Evolutionary conservation across 2,113 vertebrate genomes (phyloP).

Genomic region (Myodes glareolus): DNA sequence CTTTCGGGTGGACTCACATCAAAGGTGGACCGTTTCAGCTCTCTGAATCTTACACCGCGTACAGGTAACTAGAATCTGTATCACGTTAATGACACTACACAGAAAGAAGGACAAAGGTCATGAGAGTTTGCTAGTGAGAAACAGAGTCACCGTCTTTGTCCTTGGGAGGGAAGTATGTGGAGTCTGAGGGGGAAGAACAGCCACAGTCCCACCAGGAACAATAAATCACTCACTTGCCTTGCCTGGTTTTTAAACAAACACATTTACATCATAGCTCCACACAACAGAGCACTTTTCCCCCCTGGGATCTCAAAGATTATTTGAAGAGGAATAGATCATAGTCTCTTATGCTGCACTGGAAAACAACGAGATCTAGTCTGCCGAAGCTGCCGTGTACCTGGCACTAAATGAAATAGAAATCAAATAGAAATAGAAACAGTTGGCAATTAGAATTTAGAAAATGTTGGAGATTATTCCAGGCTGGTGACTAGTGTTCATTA

Average conservation of each 20-base stretch:
- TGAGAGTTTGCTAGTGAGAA: slow-evolving; percentile 74
- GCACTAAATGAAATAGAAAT: slow-evolving; percentile 81
- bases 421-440: slow-evolving; percentile 79
- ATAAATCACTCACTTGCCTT: slow-evolving; percentile 75
- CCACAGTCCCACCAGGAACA: slow-evolving; percentile 78
- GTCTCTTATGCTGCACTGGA: slow-evolving; percentile 54
- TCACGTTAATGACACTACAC: slow-evolving; percentile 87
- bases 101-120: slow-evolving; percentile 84
- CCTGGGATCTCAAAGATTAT: slow-evolving; percentile 74
- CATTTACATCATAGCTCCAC: slow-evolving; percentile 78
- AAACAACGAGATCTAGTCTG: slow-evolving; percentile 37
- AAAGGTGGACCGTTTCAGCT: slow-evolving; percentile 79
- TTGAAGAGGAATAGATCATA: slow-evolving; percentile 80
- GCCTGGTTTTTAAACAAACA: slow-evolving; percentile 79
- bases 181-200: slow-evolving; percentile 69
- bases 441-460: slow-evolving; percentile 81
- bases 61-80: slow-evolving; percentile 83
- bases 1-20: slow-evolving; percentile 77
- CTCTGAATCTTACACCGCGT: slow-evolving; percentile 82
- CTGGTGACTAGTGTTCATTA: slow-evolving; percentile 83
- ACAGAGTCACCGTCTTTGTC: slow-evolving; percentile 74
- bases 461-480: slow-evolving; percentile 77
- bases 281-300: slow-evolving; percentile 48
- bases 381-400: slow-evolving; percentile 69
- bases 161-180: slow-evolving; percentile 75